These are phyloP conservation scores for Lasioglossum malachurum DNA, from an alignment of 2,888 invertebrate species.

Conservation along the genomic window DNA sequence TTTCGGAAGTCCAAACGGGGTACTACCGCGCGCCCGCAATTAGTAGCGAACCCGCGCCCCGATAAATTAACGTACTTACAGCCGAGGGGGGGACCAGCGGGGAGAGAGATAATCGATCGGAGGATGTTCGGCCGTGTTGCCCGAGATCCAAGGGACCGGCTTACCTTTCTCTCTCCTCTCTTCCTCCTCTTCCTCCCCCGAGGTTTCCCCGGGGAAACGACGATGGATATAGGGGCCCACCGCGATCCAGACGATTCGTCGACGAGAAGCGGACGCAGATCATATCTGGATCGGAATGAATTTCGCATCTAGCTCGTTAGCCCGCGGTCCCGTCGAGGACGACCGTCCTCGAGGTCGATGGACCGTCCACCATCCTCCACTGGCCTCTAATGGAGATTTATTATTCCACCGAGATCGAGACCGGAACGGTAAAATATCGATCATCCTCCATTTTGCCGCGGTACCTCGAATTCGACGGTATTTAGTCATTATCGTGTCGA, in stretches of 20 bases:
- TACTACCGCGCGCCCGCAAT: conserved; percentile 26
- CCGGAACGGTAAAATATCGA: conserved; percentile 39
- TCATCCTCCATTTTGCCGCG: conserved; percentile 8
- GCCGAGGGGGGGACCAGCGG: background rate
- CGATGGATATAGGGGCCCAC: background rate
- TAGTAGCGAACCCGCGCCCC: conserved; percentile 10
- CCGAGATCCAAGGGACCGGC: background rate
- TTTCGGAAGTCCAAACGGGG: conserved; percentile 37
- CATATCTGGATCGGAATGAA: conserved; percentile 65
- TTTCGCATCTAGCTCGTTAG: conserved; percentile 66
- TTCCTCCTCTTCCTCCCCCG: background rate
- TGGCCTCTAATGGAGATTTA: conserved; percentile 64
- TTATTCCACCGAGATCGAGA: conserved; percentile 57
- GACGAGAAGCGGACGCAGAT: conserved; percentile 51
- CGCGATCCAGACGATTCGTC: background rate
- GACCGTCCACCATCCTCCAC: conserved; percentile 41
- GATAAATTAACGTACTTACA: conserved; percentile 30
- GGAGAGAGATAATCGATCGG: background rate
- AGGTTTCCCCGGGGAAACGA: background rate
- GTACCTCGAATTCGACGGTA: background rate
- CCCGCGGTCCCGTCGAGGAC: conserved; percentile 23
- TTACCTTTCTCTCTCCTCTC: background rate
- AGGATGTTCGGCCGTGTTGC: background rate
- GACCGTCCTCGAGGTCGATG: conserved; percentile 38
- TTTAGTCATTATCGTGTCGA: too few species aligned